Percentiles rank a stretch among this genome's conserved stretches.
Evolutionary conservation across 1,140 invertebrate genomes (phyloP).

Genomic region (Rhyacophila brunnea): DNA sequence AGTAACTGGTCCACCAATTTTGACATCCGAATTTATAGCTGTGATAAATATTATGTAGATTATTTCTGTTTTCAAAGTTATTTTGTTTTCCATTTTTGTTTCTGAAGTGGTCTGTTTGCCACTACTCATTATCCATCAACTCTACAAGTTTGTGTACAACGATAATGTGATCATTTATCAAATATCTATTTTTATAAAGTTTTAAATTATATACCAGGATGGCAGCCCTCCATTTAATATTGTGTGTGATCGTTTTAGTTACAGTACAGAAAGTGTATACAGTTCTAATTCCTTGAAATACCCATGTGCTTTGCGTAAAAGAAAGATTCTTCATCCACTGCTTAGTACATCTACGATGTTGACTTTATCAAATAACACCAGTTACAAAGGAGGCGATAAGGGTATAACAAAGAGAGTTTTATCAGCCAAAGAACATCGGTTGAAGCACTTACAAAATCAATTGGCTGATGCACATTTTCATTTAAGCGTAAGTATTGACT

Average conservation of each 20-base stretch:
- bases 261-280: conserved; percentile 43
- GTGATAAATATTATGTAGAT: no score
- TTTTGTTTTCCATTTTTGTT: no score
- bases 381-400: conserved; percentile 40
- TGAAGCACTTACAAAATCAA: conserved; percentile 77
- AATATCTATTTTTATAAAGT: conserved; percentile 11
- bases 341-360: conserved; percentile 43
- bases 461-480: conserved; percentile 75
- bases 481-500: conserved; percentile 62
- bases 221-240: no score
- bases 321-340: conserved; percentile 45
- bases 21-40: no score
- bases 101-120: no score
- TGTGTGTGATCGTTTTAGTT: no score
- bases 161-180: conserved; percentile 32
- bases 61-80: no score
- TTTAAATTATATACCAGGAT: conserved; percentile 12
- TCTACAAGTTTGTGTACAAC: no score
- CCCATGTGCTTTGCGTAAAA: conserved; percentile 35
- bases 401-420: conserved; percentile 66
- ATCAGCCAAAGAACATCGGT: conserved; percentile 71
- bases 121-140: no score
- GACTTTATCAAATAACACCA: conserved; percentile 42
- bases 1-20: no score
- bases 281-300: conserved; percentile 44